Conservation (phyloP, 2,888 invertebrate genomes). For the Mesoligia furuncula region DNA sequence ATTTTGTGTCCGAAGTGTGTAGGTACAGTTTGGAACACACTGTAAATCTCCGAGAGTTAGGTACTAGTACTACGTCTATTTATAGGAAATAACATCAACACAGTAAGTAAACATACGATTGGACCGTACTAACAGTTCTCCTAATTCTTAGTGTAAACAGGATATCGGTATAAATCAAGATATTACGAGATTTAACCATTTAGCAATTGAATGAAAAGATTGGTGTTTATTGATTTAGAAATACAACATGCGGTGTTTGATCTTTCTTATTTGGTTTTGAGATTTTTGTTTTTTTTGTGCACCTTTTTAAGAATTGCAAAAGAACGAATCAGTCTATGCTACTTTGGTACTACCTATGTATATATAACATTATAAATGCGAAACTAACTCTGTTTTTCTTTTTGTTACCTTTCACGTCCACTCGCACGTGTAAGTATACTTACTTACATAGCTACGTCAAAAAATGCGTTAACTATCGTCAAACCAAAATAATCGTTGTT, state of each 20-base stretch:
- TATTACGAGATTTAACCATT: slow-evolving; percentile 15
- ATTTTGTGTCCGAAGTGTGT: not conserved
- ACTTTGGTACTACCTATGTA: not conserved
- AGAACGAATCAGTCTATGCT: not conserved
- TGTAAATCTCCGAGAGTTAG: not conserved
- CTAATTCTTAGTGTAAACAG: slow-evolving; percentile 38
- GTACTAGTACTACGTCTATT: slow-evolving; percentile 26
- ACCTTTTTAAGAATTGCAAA: not conserved
- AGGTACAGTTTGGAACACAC: not conserved
- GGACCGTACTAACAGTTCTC: slow-evolving; percentile 7
- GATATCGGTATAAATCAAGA: slow-evolving; percentile 19
- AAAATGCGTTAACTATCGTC: too few relatives aligned
- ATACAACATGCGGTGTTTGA: slow-evolving; percentile 4
- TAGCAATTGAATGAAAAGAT: slow-evolving; percentile 22
- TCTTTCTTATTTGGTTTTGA: slow-evolving; percentile 15
- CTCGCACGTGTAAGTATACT: too few relatives aligned
- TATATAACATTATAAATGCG: too few relatives aligned
- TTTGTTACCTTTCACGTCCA: too few relatives aligned
- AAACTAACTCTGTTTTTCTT: too few relatives aligned
- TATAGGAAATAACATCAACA: slow-evolving; percentile 38
- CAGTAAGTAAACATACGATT: slow-evolving; percentile 9
- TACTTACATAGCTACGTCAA: too few relatives aligned
- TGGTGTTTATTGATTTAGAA: not conserved
- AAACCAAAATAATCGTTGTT: too few relatives aligned
- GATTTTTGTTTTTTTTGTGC: not conserved